Evolutionary conservation across 2,797 vertebrate genomes (phyloP).

Genomic region (Mormyrus proboscirostris): DNA sequence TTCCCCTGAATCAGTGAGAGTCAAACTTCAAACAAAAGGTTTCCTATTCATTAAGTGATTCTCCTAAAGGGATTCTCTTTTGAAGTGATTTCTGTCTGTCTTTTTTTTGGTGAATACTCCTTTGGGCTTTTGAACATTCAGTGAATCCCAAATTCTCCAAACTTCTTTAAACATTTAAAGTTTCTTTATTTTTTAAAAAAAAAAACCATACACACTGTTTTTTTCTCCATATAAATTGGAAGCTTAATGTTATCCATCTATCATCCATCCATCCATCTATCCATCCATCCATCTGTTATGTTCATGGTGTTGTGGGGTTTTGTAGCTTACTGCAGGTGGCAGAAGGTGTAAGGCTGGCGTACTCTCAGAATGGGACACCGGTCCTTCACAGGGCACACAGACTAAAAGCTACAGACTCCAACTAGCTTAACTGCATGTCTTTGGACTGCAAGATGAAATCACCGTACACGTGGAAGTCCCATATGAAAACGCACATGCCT

Average conservation of each 20-base stretch:
- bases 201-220: too few species aligned
- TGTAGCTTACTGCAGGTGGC: background rate
- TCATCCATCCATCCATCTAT: background rate
- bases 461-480: background rate
- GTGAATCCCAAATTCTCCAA: background rate
- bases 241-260: background rate
- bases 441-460: background rate
- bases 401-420: background rate
- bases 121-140: background rate
- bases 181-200: background rate
- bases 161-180: background rate
- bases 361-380: background rate
- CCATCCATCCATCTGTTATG: background rate
- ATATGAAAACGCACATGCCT: background rate
- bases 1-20: background rate
- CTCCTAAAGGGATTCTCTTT: background rate
- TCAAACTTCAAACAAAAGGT: background rate
- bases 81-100: slow-evolving; percentile 8
- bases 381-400: background rate
- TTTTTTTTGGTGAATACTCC: background rate
- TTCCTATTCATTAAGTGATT: slow-evolving; percentile 4
- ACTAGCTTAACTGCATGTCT: background rate
- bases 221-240: background rate
- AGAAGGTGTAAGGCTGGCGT: background rate
- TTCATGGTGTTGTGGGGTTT: background rate